A percentile compares a stretch with the other conserved stretches of the same genome.
These are phyloP conservation scores for Orthonyx spaldingii DNA, from an alignment of 2,113 vertebrate species.

Conservation along the genomic window DNA sequence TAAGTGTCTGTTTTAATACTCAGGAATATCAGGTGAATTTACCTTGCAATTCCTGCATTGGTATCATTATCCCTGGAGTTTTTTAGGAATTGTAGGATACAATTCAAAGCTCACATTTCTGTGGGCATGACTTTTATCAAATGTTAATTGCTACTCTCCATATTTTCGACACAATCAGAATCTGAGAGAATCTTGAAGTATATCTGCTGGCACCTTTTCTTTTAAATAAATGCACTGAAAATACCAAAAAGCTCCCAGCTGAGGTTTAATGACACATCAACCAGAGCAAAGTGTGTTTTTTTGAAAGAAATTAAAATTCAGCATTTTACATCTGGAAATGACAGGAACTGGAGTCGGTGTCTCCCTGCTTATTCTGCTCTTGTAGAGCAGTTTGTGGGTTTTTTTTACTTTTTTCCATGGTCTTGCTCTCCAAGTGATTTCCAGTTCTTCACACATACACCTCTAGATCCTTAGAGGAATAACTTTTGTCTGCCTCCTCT, in stretches of 20 bases:
- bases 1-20: neutral
- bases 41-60: neutral
- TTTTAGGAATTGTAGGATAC: neutral
- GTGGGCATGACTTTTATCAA: neutral
- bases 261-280: neutral
- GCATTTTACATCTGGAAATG: neutral
- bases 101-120: neutral
- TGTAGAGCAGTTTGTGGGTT: rapidly evolving
- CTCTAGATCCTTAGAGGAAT: neutral
- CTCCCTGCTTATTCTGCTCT: neutral
- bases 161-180: neutral
- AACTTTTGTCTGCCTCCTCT: neutral
- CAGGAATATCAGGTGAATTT: neutral
- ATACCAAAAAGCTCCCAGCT: neutral
- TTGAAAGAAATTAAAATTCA: neutral
- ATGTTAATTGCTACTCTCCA: neutral
- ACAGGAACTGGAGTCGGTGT: neutral
- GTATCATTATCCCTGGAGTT: neutral
- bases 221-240: neutral
- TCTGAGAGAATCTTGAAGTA: neutral
- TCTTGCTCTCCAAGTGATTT: neutral
- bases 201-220: neutral
- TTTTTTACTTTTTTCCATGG: neutral
- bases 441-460: neutral
- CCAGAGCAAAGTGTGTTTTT: neutral